Conservation (phyloP, 2,797 vertebrate genomes). For the Thalassophryne amazonica region DNA sequence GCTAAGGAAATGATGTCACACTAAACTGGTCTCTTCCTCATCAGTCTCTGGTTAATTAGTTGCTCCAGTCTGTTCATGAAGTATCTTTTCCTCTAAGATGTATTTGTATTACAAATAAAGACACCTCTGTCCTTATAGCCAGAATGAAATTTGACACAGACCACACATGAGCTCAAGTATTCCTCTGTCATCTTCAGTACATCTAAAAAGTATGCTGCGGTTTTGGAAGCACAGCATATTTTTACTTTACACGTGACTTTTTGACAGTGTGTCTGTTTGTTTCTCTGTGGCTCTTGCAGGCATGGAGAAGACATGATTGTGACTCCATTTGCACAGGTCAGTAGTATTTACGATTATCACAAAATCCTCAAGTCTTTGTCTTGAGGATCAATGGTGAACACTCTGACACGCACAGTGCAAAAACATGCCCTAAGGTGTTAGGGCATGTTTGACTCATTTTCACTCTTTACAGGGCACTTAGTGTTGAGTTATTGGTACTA, state of each 20-base stretch:
- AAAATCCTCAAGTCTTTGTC: neutral
- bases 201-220: neutral
- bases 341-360: conserved; percentile 35
- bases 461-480: too few species aligned
- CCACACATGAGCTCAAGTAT: neutral
- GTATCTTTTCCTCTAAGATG: conserved; percentile 25
- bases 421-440: too few species aligned
- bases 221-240: neutral
- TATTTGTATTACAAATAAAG: conserved; percentile 29
- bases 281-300: conserved; percentile 65
- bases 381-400: neutral
- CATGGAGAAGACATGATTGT: conserved; percentile 98
- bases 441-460: too few species aligned
- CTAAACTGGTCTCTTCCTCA: too few species aligned
- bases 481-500: too few species aligned
- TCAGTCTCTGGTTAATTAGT: too few species aligned
- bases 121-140: neutral
- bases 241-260: neutral
- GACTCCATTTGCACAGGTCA: conserved; percentile 93
- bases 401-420: too few species aligned
- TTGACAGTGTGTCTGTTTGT: conserved; percentile 26
- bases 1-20: too few species aligned
- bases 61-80: neutral
- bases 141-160: conserved; percentile 6
- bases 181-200: conserved; percentile 18